A percentile compares a stretch with the other conserved stretches of the same genome.
These are phyloP conservation scores for Passer domesticus DNA, from an alignment of 2,113 vertebrate genomes.

Conservation along the genomic window DNA sequence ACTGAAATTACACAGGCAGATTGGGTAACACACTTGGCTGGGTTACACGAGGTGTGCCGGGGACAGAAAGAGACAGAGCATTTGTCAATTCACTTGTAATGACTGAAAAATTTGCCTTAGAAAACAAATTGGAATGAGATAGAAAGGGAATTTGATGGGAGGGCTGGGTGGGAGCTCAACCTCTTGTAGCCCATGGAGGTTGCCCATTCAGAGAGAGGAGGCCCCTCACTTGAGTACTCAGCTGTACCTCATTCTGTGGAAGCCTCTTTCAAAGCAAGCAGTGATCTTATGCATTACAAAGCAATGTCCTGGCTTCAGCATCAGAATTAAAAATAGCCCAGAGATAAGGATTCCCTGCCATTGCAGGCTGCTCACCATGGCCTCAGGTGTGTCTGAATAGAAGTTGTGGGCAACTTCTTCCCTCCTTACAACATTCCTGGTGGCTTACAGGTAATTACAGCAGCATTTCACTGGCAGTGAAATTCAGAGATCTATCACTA, in stretches of 20 bases:
- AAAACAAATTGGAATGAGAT: neutral
- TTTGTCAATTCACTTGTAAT: neutral
- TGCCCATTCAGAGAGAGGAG: neutral
- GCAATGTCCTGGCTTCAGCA: neutral
- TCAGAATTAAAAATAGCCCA: neutral
- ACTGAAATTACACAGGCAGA: neutral
- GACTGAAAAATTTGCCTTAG: neutral
- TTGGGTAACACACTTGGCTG: neutral
- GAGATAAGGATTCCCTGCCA: neutral
- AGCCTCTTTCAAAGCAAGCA: neutral
- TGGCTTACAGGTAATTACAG: neutral
- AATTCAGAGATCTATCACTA: neutral
- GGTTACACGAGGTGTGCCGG: neutral
- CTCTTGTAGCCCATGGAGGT: neutral
- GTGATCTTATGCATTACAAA: neutral
- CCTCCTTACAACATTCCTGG: neutral
- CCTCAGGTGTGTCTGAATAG: neutral
- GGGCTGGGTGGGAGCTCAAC: neutral
- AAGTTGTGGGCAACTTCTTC: neutral
- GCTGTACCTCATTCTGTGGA: neutral
- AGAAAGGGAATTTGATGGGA: neutral
- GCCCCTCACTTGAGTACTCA: too few species aligned
- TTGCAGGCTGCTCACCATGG: neutral
- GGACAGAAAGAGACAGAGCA: neutral
- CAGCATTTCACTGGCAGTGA: neutral